Conservation (phyloP, 2,888 invertebrate genomes). For the Mellilla xanthometata region DNA sequence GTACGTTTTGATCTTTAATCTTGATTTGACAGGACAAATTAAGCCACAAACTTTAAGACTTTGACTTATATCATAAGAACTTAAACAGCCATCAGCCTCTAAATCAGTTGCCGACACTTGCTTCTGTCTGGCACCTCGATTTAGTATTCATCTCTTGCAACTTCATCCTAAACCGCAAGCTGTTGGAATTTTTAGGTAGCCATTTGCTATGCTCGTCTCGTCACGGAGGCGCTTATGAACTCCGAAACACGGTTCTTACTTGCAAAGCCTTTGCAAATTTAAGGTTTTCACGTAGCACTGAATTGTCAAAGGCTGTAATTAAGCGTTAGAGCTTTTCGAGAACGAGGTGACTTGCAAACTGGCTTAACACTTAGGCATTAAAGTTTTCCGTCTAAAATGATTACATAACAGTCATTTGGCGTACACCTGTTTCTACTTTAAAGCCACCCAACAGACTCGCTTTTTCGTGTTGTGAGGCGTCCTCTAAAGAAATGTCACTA, state of each 20-base stretch:
- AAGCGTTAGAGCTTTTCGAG: conserved; percentile 10
- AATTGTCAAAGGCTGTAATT: conserved; percentile 14
- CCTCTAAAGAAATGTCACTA: conserved; percentile 11
- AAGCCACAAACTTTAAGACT: too few species aligned
- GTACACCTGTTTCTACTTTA: not conserved
- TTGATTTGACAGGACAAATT: not conserved
- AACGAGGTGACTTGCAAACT: conserved; percentile 3
- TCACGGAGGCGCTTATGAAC: conserved; percentile 18
- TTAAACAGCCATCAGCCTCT: not conserved
- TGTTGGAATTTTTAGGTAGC: conserved; percentile 17
- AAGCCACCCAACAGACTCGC: conserved; percentile 1
- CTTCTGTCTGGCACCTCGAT: conserved; percentile 8
- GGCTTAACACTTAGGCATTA: conserved; percentile 1
- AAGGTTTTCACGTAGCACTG: conserved; percentile 4
- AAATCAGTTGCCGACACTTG: not conserved
- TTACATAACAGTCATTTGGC: conserved; percentile 2
- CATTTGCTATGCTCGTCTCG: conserved; percentile 18
- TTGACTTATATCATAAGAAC: too few species aligned
- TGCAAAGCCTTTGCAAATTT: conserved; percentile 18
- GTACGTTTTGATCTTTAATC: not conserved
- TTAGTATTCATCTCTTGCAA: conserved; percentile 20
- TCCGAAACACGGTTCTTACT: conserved; percentile 13
- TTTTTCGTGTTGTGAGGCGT: not conserved
- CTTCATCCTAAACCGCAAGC: conserved; percentile 17
- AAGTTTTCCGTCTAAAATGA: not conserved